These are phyloP conservation scores for Aleiodes sp. DNA, from an alignment of 1,140 invertebrate species.

Conservation along the genomic window DNA sequence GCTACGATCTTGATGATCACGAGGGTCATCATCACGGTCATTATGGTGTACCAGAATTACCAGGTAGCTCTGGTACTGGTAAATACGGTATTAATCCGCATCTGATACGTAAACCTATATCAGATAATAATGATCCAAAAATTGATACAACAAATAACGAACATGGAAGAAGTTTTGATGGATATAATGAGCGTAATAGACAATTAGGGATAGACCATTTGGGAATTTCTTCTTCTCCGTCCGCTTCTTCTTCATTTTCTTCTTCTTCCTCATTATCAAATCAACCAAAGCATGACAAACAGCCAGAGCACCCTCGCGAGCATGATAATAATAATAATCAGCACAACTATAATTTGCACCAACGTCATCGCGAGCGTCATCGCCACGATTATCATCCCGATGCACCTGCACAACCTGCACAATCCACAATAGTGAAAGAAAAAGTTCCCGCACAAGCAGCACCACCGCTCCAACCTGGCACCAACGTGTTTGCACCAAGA, in stretches of 20 bases:
- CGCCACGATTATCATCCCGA: constrained; percentile 31
- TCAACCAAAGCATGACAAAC: constrained; percentile 62
- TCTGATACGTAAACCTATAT: constrained; percentile 49
- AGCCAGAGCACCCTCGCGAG: constrained; percentile 51
- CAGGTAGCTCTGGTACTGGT: constrained; percentile 46
- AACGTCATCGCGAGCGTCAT: constrained; percentile 38
- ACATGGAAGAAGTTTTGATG: constrained; percentile 34
- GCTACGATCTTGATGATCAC: constrained; percentile 45
- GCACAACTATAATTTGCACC: constrained; percentile 33
- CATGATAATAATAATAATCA: constrained; percentile 45
- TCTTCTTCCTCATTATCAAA: constrained; percentile 51
- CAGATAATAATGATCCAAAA: not conserved
- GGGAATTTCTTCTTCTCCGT: constrained; percentile 39
- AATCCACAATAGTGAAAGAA: constrained; percentile 38
- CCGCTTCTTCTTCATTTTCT: constrained; percentile 39
- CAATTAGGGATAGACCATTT: not conserved
- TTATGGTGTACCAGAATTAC: constrained; percentile 50
- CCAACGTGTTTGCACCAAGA: constrained; percentile 62
- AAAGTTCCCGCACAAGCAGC: constrained; percentile 53
- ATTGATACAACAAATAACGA: constrained; percentile 24
- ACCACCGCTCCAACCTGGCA: constrained; percentile 52
- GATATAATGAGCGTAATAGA: constrained; percentile 25
- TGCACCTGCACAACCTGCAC: constrained; percentile 38
- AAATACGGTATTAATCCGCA: constrained; percentile 39
- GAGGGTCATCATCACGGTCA: constrained; percentile 40